Percentiles rank a stretch among this genome's conserved stretches.
Conservation (phyloP, 2,797 vertebrate species). For the Craterocephalus amniculus region DNA sequence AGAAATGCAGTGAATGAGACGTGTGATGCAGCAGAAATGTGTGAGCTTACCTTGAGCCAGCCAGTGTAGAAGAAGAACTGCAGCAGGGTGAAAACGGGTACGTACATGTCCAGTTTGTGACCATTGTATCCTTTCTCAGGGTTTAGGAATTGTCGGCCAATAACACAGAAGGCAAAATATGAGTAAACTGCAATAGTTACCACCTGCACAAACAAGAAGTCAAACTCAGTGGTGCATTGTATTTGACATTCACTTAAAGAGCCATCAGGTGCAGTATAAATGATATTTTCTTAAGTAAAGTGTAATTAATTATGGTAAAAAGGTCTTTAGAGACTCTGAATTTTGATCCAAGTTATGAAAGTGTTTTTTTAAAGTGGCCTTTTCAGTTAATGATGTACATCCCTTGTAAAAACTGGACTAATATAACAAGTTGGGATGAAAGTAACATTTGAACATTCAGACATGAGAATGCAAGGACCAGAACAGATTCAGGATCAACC, state of each 20-base stretch:
- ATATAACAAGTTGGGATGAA: too few species aligned
- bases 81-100: constrained; percentile 90
- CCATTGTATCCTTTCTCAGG: constrained; percentile 73
- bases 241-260: neutral
- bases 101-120: constrained; percentile 85
- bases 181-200: constrained; percentile 91
- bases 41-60: constrained; percentile 88
- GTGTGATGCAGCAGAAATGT: neutral
- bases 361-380: neutral
- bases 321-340: neutral
- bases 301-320: neutral
- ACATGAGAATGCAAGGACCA: too few species aligned
- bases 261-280: neutral
- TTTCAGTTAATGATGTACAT: neutral
- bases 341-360: neutral
- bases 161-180: constrained; percentile 89
- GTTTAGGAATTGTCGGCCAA: constrained; percentile 90
- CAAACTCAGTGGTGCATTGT: neutral
- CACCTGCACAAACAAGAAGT: constrained; percentile 76
- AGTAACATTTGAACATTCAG: too few species aligned
- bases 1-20: neutral
- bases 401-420: too few species aligned
- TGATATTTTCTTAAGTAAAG: neutral
- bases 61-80: constrained; percentile 95
- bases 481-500: too few species aligned